phyloP scores from a whole-genome alignment of 2,888 invertebrate species.

The Hydrotaea diabolus region DNA sequence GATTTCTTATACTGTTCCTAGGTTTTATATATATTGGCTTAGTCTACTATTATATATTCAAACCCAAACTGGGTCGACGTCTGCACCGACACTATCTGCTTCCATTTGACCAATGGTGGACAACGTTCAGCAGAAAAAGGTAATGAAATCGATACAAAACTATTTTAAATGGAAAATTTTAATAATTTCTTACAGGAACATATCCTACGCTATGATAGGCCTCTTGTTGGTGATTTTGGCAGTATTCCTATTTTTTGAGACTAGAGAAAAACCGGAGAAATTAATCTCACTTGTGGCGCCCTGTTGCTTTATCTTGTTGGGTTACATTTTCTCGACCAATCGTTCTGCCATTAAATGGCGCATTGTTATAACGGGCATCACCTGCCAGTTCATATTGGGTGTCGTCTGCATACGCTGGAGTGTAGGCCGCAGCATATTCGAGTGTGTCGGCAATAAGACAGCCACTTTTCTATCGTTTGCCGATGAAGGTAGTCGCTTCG shows the following conservation, averaged over 20 bases:
- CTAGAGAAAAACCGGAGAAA: slow-evolving; percentile 83
- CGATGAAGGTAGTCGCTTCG: slow-evolving; percentile 90
- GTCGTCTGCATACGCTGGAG: slow-evolving; percentile 92
- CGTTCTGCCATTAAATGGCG: slow-evolving; percentile 87
- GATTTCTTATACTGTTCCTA: slow-evolving; percentile 86
- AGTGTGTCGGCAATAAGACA: slow-evolving; percentile 84
- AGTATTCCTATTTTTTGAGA: slow-evolving; percentile 85
- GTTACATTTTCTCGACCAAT: slow-evolving; percentile 85
- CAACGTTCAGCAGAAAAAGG: slow-evolving; percentile 74
- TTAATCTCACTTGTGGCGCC: slow-evolving; percentile 87
- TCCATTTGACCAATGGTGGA: slow-evolving; percentile 73
- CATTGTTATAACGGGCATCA: slow-evolving; percentile 89
- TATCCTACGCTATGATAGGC: slow-evolving; percentile 80
- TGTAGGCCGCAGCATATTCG: slow-evolving; percentile 85
- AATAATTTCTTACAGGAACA: slow-evolving; percentile 79
- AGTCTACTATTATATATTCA: slow-evolving; percentile 85
- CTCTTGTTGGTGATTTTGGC: slow-evolving; percentile 82
- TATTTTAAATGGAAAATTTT: not conserved
- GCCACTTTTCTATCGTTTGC: slow-evolving; percentile 90
- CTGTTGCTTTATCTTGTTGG: slow-evolving; percentile 83
- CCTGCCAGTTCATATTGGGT: slow-evolving; percentile 92
- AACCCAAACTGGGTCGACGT: slow-evolving; percentile 81
- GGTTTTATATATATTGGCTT: slow-evolving; percentile 84
- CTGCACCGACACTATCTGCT: slow-evolving; percentile 70
- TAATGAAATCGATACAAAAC: slow-evolving; percentile 55